Evolutionary conservation across 2,113 vertebrate genomes (phyloP).

Genomic region (Gracilinanus agilis): DNA sequence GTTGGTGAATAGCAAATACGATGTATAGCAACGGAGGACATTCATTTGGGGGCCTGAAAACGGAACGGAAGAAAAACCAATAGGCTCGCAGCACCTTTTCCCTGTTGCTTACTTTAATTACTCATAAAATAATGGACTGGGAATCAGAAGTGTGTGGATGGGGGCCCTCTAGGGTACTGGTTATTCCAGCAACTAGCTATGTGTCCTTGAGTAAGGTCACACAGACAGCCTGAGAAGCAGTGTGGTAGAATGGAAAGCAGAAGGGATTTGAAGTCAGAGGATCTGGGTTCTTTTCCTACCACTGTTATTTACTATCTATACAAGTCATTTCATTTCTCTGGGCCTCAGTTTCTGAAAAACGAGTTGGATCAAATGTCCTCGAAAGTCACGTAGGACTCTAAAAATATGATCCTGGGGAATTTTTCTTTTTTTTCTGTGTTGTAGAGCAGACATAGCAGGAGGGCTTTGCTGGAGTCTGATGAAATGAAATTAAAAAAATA

Average conservation of each 20-base stretch:
- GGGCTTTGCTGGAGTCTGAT: not conserved
- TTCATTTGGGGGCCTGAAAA: conserved; percentile 39
- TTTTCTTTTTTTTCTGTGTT: not conserved
- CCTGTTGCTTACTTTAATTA: not conserved
- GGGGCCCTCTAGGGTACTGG: no score
- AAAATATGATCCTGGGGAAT: not conserved
- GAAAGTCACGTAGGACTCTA: not conserved
- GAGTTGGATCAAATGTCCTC: not conserved
- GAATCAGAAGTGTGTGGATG: not conserved
- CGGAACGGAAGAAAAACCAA: not conserved
- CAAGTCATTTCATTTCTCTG: no score
- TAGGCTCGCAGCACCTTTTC: not conserved
- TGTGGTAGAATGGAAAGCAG: not conserved
- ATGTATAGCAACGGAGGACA: conserved; percentile 16
- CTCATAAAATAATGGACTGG: not conserved
- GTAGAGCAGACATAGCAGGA: not conserved
- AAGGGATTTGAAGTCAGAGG: not conserved
- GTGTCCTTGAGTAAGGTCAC: not conserved
- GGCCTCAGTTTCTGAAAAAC: no score
- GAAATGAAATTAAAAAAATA: not conserved
- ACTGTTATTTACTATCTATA: not conserved
- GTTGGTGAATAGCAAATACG: conserved; percentile 9
- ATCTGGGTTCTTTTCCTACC: not conserved
- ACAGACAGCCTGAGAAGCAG: not conserved
- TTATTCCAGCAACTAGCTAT: not conserved